Percentiles rank a stretch among this genome's conserved stretches.
These are phyloP conservation scores for Lordiphosa andalusiaca DNA, from an alignment of 2,888 invertebrate species.

Conservation along the genomic window DNA sequence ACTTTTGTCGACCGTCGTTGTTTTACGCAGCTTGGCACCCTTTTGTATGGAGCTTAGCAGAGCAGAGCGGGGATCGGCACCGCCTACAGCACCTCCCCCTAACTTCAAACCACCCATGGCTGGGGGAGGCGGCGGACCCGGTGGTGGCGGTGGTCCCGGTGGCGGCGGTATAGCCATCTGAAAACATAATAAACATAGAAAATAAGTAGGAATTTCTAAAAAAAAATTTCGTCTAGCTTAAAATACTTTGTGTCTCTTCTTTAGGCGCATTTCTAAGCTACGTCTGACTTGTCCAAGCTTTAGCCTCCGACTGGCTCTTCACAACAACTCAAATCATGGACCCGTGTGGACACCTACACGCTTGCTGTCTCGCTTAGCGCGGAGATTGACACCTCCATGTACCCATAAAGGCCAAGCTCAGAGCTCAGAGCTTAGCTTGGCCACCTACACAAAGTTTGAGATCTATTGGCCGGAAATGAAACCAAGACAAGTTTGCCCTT, in stretches of 20 bases:
- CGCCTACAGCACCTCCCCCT: slow-evolving; percentile 70
- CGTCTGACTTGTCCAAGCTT: slow-evolving; percentile 38
- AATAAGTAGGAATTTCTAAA: neutral
- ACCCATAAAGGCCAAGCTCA: slow-evolving; percentile 31
- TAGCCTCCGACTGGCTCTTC: slow-evolving; percentile 37
- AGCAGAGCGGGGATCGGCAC: slow-evolving; percentile 85
- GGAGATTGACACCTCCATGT: slow-evolving; percentile 63
- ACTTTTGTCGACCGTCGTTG: slow-evolving; percentile 95
- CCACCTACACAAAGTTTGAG: slow-evolving; percentile 5
- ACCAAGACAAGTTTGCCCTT: too few species aligned
- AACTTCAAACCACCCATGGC: slow-evolving; percentile 79
- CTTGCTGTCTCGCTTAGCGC: slow-evolving; percentile 39
- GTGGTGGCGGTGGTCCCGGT: slow-evolving; percentile 83
- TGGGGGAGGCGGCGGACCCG: slow-evolving; percentile 85
- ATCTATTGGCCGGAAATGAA: neutral
- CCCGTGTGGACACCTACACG: slow-evolving; percentile 43
- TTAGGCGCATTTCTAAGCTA: slow-evolving; percentile 43
- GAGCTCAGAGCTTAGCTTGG: slow-evolving; percentile 42
- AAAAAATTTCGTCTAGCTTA: neutral
- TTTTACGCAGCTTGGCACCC: slow-evolving; percentile 90
- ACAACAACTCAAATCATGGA: slow-evolving; percentile 28
- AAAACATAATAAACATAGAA: slow-evolving; percentile 13
- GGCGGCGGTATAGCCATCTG: slow-evolving; percentile 82
- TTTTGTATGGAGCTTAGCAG: slow-evolving; percentile 91
- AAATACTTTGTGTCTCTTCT: slow-evolving; percentile 44